Base-by-base conservation (phyloP, 2,113 vertebrate genomes). In the Misgurnus mizolepis region DNA sequence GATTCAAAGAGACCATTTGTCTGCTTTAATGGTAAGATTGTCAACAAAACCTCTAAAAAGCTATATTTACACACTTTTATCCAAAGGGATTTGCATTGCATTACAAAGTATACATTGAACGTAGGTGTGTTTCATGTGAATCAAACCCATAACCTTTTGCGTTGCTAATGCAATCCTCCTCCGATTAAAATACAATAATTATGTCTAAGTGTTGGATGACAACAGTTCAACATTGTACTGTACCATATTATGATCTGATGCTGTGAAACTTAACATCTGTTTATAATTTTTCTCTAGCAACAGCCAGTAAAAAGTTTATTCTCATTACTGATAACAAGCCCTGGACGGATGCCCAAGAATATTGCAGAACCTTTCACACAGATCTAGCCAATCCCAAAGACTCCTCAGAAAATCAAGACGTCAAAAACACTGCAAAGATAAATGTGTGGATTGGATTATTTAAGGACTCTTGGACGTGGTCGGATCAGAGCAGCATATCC, bases 391-490 rank as follows among this genome's bases (percentile, higher is more conserved):
- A 78, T 78, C 82, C 91, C 53, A 58, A 69, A 53, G 87, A 85
- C 18, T 18, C 22, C 41, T 56, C 67, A 5, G 85, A 90, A 66
- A 92, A 92, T 70, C 14, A 71, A 6, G 81, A 65, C 1, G 71
- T 90, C 7, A 80, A 7, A 6, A 79, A 56, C 1, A 17, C 80
- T 14, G 79, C 81, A 18, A 3, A 6, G 15, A 72, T 4, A 0
- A 11, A 18, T 5, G 80, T 85, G 55, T 93, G 90, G 90, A 91
- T 89, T 3, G 89, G 90, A 41, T 86, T 92, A 39, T 92, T 92
- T 70, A 89, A 80, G 76, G 91, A 92, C 62, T 60, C 70, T 7
- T 90, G 91, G 91, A 84, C n/a, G 60, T 92, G 90, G 90, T 92
- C 88, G 0, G 87, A 91, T 67, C 87, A 82, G 27, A 89, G 83